phyloP scores from a whole-genome alignment of 2,888 invertebrate species.

The Trypoxylon attenuatum region DNA sequence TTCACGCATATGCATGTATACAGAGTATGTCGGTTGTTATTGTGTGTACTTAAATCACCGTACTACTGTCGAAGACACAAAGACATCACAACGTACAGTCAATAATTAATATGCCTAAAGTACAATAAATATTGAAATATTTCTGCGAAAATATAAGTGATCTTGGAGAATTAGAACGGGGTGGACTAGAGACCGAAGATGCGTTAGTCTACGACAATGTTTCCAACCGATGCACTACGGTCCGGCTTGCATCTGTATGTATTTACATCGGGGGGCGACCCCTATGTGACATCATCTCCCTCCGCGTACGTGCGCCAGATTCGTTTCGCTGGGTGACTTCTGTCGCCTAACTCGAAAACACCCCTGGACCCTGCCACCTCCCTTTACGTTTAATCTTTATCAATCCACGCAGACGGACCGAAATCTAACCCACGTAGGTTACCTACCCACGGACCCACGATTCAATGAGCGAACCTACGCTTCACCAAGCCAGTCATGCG shows the following conservation, averaged over 20 bases:
- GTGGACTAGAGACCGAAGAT: not conserved
- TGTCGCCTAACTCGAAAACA: slow-evolving; percentile 71
- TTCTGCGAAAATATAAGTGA: not conserved
- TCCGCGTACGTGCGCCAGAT: slow-evolving; percentile 53
- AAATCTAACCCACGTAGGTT: slow-evolving; percentile 56
- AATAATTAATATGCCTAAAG: no score
- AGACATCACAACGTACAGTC: no score
- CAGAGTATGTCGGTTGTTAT: no score
- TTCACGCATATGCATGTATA: no score
- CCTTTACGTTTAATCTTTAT: slow-evolving; percentile 73
- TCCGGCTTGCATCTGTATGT: slow-evolving; percentile 62
- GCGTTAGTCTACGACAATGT: slow-evolving; percentile 54
- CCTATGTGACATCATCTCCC: slow-evolving; percentile 71
- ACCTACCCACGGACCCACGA: slow-evolving; percentile 59
- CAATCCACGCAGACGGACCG: slow-evolving; percentile 68
- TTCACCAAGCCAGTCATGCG: no score
- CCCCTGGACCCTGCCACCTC: slow-evolving; percentile 56
- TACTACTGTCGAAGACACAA: no score
- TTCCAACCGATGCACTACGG: slow-evolving; percentile 60
- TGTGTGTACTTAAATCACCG: no score
- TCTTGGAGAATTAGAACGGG: slow-evolving; percentile 5
- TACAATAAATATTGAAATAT: no score
- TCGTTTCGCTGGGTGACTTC: slow-evolving; percentile 74
- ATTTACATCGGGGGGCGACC: slow-evolving; percentile 63
- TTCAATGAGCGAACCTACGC: not conserved